Percentiles rank a stretch among this genome's conserved stretches.
phyloP scores from a whole-genome alignment of 2,797 vertebrate genomes.

The Rhabdomys pumilio region DNA sequence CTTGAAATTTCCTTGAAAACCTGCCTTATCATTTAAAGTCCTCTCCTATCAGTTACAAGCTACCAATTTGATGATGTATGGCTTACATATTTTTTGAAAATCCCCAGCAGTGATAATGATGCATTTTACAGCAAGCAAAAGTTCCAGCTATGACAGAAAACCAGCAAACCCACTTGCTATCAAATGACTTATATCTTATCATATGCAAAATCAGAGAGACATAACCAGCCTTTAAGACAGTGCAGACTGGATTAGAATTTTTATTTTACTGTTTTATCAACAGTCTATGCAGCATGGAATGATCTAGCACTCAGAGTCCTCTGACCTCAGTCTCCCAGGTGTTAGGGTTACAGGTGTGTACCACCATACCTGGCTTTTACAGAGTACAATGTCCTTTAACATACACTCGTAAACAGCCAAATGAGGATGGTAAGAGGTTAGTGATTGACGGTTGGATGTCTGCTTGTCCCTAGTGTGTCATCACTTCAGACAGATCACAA shows the following conservation, averaged over 20 bases:
- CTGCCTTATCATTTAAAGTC: slow-evolving; percentile 38
- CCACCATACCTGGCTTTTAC: background rate
- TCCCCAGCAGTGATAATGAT: background rate
- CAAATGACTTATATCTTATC: background rate
- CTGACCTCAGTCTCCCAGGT: background rate
- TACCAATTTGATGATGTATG: slow-evolving; percentile 16
- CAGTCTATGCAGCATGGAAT: background rate
- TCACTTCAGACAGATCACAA: background rate
- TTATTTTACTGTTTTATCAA: background rate
- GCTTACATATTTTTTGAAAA: slow-evolving; percentile 44
- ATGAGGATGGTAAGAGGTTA: background rate
- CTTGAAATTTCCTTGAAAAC: slow-evolving; percentile 37
- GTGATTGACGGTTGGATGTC: background rate
- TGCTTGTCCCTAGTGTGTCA: background rate
- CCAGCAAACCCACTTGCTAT: background rate
- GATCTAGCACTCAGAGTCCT: background rate
- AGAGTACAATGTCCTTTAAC: background rate
- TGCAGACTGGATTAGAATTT: background rate
- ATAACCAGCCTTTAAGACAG: slow-evolving; percentile 13
- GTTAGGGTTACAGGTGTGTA: background rate
- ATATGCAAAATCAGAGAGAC: slow-evolving; percentile 41
- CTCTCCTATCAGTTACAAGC: slow-evolving; percentile 21
- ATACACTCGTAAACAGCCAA: background rate
- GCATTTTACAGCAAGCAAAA: slow-evolving; percentile 37
- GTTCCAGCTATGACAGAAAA: slow-evolving; percentile 27